Evolutionary conservation across 1,140 invertebrate species (phyloP), one percentile per base, ranked within the genome.

Genomic region (Mylabris phalerata): DNA sequence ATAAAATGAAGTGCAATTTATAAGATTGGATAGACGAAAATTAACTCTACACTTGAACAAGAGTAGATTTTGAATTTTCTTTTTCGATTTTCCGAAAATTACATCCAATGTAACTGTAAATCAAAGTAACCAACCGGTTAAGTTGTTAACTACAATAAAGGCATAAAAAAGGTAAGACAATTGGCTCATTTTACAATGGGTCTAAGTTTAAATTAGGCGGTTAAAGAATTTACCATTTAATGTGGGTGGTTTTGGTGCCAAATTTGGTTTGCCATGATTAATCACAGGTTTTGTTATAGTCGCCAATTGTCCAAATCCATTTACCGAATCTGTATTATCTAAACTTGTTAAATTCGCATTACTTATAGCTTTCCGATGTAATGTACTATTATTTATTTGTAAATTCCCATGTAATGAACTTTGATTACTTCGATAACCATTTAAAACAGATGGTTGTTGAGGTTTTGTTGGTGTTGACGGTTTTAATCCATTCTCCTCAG

Each of bases 201-300:
- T 19, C 19, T 19, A 19, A 19, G 1, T 19, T 19, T 19, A 19
- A 19, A 19, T 1, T 19, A 19, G 1, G 19, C 19, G 0, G 19
- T 19, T 19, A 19, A 19, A 19, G 19, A 19, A 19, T 63, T 76
- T 73, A 57, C 71, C 73, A 43, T 76, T 76, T 59, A 74, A 48
- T 11, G 67, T 49, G 2, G 80, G 79, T 3, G 80, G 79, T 65
- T 80, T 80, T 0, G 80, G 80, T 24, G 80, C 80, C 46, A 82
- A 60, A 68, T 82, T 76, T 0, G 80, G 80, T 65, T 82, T 82
- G 32, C 80, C 79, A 70, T 80, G 76, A 63, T 69, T 79, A 27
- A 65, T 65, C 55, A 66, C 67, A 60, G 59, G 63, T 57, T 63
- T 65, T 38, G 63, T 52, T 32, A 32, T 32, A 32, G 7, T 32